A percentile compares a stretch with the other conserved stretches of the same genome.
phyloP scores from a whole-genome alignment of 2,797 vertebrate species.

The Acanthopagrus latus region DNA sequence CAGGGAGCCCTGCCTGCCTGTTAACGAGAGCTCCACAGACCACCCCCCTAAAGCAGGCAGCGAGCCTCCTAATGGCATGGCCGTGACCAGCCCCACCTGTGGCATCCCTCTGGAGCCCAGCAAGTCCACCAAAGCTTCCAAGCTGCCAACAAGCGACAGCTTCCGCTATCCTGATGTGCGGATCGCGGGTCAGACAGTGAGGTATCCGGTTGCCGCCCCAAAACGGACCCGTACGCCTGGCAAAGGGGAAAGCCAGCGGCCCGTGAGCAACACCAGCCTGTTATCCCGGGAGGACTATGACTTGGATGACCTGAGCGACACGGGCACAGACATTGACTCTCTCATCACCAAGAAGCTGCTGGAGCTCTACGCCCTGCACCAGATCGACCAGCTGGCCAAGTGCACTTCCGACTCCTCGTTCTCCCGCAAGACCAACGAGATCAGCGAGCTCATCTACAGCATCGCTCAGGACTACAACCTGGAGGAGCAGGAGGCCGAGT shows the following conservation, averaged over 20 bases:
- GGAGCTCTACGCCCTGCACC: conserved; percentile 97
- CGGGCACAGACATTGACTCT: conserved; percentile 93
- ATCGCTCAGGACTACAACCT: conserved; percentile 98
- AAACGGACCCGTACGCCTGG: conserved; percentile 75
- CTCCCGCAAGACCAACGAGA: conserved; percentile 97
- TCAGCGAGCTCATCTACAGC: conserved; percentile 98
- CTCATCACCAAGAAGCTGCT: conserved; percentile 97
- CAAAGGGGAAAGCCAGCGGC: conserved; percentile 81
- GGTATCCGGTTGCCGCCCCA: conserved; percentile 64
- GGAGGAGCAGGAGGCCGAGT: conserved; percentile 97
- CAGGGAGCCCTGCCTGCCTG: conserved; percentile 86
- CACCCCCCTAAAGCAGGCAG: conserved; percentile 73
- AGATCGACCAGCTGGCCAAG: conserved; percentile 98
- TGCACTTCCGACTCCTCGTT: conserved; percentile 98
- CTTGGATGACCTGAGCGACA: conserved; percentile 91
- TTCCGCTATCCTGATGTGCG: conserved; percentile 95
- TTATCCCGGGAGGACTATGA: conserved; percentile 93
- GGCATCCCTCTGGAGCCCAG: conserved; percentile 78
- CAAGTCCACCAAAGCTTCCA: conserved; percentile 81
- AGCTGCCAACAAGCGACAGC: conserved; percentile 87
- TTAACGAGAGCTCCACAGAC: conserved; percentile 88
- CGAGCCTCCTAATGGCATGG: conserved; percentile 83
- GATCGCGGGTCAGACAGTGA: conserved; percentile 91
- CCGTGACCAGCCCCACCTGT: conserved; percentile 79
- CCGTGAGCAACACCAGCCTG: conserved; percentile 87